phyloP scores from a whole-genome alignment of 2,113 vertebrate species.

The Macquaria australasica region DNA sequence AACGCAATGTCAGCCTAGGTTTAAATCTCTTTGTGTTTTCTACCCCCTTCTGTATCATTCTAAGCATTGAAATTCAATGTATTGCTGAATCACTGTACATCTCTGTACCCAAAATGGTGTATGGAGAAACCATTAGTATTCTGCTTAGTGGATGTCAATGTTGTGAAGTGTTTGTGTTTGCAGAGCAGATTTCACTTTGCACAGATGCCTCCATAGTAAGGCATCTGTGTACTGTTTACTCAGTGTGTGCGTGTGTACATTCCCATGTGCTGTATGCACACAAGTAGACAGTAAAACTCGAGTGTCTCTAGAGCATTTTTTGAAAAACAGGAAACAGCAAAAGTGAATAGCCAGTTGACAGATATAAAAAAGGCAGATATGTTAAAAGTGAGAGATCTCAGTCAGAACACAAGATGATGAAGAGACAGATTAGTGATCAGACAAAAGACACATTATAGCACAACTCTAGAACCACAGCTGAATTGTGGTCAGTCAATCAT shows the following conservation, averaged over 20 bases:
- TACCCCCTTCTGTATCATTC: not conserved
- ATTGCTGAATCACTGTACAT: not conserved
- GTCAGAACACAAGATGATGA: not conserved
- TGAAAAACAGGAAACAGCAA: not conserved
- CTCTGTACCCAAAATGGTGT: not conserved
- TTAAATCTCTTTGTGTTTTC: not conserved
- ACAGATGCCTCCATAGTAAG: slow-evolving; percentile 14
- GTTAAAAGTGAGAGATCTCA: not conserved
- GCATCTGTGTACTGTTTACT: slow-evolving; percentile 20
- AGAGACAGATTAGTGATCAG: not conserved
- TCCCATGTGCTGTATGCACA: not conserved
- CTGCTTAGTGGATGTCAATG: not conserved
- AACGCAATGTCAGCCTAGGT: not conserved
- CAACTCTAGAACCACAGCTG: no score
- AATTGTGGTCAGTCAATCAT: no score
- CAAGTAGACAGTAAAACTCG: not conserved
- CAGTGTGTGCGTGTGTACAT: not conserved
- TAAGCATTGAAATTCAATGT: not conserved
- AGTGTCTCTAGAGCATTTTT: not conserved
- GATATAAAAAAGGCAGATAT: not conserved
- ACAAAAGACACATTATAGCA: no score
- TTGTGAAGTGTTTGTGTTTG: slow-evolving; percentile 31
- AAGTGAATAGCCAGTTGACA: not conserved
- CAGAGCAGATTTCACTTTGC: slow-evolving; percentile 14
- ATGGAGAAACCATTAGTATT: slow-evolving; percentile 14